Base-by-base conservation (phyloP, 2,113 vertebrate genomes). In the Myxocyprinus asiaticus region DNA sequence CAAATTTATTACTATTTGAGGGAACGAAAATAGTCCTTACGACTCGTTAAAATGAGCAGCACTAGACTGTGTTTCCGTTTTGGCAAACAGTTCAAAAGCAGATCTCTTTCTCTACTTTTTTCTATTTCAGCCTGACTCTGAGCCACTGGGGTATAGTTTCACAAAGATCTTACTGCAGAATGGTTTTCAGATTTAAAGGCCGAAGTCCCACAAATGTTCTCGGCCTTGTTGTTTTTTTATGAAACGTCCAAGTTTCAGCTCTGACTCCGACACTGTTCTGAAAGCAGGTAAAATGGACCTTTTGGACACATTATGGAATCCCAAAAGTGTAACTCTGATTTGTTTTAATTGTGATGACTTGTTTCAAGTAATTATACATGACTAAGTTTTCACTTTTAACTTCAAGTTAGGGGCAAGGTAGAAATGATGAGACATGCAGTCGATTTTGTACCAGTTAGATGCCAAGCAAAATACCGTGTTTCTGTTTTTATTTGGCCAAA, bases 1-100 rank as follows among this genome's bases (percentile, higher is more conserved):
- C 22, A 33, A 33, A 33, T 33, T 1, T 33, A 33, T 33, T 33
- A 33, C 22, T 33, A 33, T 33, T 33, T 33, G 22, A 33, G 22
- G 22, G 22, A 33, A 33, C 22, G 22, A 33, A 33, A 33, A 33
- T 33, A 33, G 22, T 33, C 22, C 22, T 33, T 33, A 33, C 22
- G 22, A 33, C 22, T 14, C 78, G 88, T 91, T 90, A 88, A 91
- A 92, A 90, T 88, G 88, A 81, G 84, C 83, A 88, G 85, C 82
- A 89, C 82, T 86, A 91, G 88, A 92, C 89, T 86, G 43, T 90
- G 88, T 91, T 93, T 92, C 91, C 89, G 81, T 33, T 81, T 89
- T 92, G 90, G 92, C 88, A 45, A 0, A 56, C 68, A 85, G 86
- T 92, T 91, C 90, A 93, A 91, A 91, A 82, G 84, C 74, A 68